Conservation (phyloP, 2,113 vertebrate genomes). For the Oncorhynchus nerka region DNA sequence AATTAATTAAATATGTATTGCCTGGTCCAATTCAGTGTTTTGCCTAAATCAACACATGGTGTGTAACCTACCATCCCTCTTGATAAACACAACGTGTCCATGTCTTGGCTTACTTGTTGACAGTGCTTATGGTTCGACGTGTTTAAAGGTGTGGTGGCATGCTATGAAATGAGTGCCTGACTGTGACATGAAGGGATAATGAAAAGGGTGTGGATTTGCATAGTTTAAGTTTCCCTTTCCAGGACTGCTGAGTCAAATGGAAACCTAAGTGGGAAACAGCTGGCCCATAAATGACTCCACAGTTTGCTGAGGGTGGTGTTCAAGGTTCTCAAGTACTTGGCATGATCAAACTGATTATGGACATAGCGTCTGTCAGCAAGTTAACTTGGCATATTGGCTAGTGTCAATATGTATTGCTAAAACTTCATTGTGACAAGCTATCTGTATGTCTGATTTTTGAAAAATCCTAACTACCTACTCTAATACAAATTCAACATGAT, state of each 20-base stretch:
- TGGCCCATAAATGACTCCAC: constrained; percentile 26
- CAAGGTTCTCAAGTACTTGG: constrained; percentile 15
- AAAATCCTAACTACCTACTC: too few relatives aligned
- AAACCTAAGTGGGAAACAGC: constrained; percentile 49
- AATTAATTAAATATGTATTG: neutral
- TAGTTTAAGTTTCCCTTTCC: constrained; percentile 65
- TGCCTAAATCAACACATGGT: constrained; percentile 24
- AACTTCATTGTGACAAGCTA: too few relatives aligned
- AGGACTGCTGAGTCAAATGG: constrained; percentile 29
- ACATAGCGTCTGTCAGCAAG: too few relatives aligned
- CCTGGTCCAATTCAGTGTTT: neutral
- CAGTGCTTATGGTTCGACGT: constrained; percentile 52
- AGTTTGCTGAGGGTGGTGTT: constrained; percentile 23
- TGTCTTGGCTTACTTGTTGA: constrained; percentile 47
- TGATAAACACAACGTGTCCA: constrained; percentile 62
- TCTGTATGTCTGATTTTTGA: too few relatives aligned
- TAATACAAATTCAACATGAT: too few relatives aligned
- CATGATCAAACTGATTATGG: too few relatives aligned
- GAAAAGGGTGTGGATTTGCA: constrained; percentile 51
- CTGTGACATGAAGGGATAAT: constrained; percentile 32
- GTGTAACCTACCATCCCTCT: constrained; percentile 59
- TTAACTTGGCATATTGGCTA: too few relatives aligned
- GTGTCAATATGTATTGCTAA: too few relatives aligned
- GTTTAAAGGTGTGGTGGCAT: constrained; percentile 55
- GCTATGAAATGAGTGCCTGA: neutral